Evolutionary conservation across 1,140 invertebrate genomes (phyloP), one percentile per base, ranked within the genome.

Genomic region (Reticulitermes speratus): DNA sequence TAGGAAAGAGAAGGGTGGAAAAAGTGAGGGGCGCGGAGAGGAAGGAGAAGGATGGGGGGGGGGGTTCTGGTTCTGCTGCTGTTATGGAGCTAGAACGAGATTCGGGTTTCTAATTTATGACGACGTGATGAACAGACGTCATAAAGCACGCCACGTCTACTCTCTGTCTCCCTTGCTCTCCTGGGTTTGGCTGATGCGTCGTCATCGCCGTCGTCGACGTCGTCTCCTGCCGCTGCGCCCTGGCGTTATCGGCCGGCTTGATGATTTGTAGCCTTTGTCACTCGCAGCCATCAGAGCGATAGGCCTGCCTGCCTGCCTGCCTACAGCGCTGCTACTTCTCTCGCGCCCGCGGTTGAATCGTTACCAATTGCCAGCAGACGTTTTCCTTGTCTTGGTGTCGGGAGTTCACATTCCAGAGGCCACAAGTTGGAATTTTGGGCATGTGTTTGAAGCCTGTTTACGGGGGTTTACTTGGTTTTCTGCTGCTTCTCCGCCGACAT

Each of bases 61-160:
- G 30, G 44, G 44, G 38, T 38, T 38, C 21, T 45, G 55, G 48
- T 23, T 44, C 23, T 44, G 87, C 89, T 88, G 89, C 89, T 88
- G 89, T 89, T 85, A 44, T 85, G 45, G 85, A 52, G 85, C 85
- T 65, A 48, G 85, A 84, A 55, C 82, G 87, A 89, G 88, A 88
- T 89, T 88, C 89, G 82, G 85, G 88, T 89, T 88, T 89, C 89
- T 89, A 89, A 89, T 89, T 89, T 89, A 89, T 89, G 89, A 88
- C 87, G 87, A 87, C 88, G 87, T 88, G 88, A 89, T 89, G 88
- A 89, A 89, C 88, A 89, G 89, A 88, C 89, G 89, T 89, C 89
- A 89, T 89, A 89, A 89, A 89, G 87, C 87, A 89, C 87, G 82
- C 85, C 85, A 85, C 59, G 85, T 85, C 85, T 85, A 12, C 84